A percentile compares a stretch with the other conserved stretches of the same genome.
Conservation (phyloP, 2,113 vertebrate genomes). For the Silurus asotus region DNA sequence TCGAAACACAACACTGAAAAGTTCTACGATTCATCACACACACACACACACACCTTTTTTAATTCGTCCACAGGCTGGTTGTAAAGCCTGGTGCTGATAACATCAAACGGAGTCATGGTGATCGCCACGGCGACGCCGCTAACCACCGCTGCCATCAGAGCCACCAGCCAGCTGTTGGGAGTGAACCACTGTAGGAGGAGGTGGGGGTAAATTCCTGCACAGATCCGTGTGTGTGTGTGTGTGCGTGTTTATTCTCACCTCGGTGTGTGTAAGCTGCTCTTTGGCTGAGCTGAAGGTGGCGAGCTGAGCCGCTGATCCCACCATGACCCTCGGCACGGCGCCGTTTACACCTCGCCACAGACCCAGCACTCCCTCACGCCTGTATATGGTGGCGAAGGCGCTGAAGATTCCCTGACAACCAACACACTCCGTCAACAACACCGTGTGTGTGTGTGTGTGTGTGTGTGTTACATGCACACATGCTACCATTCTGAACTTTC, state of each 20-base stretch:
- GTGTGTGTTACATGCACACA: too few species aligned
- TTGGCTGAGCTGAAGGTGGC: constrained; percentile 89
- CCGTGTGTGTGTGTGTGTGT: neutral
- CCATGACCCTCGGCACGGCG: constrained; percentile 86
- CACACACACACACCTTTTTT: constrained; percentile 68
- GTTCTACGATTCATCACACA: neutral
- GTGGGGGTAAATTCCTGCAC: neutral
- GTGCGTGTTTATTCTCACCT: constrained; percentile 56
- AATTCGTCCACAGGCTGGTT: constrained; percentile 88
- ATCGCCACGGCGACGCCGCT: constrained; percentile 84
- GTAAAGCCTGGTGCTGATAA: constrained; percentile 92
- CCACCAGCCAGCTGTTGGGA: constrained; percentile 82
- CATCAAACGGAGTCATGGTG: constrained; percentile 91
- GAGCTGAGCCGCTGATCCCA: constrained; percentile 89
- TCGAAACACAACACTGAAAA: neutral
- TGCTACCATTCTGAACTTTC: too few species aligned
- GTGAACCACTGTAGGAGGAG: constrained; percentile 75
- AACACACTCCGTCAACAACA: constrained; percentile 18
- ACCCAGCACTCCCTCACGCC: constrained; percentile 81
- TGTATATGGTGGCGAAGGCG: constrained; percentile 85
- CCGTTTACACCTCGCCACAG: constrained; percentile 90
- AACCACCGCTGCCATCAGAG: constrained; percentile 83
- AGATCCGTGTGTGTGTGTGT: constrained; percentile 37
- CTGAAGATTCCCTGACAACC: constrained; percentile 74
- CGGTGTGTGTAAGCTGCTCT: constrained; percentile 76